Evolutionary conservation across 2,113 vertebrate genomes (phyloP), one percentile per base, ranked within the genome.

Genomic region (Polyodon spathula): DNA sequence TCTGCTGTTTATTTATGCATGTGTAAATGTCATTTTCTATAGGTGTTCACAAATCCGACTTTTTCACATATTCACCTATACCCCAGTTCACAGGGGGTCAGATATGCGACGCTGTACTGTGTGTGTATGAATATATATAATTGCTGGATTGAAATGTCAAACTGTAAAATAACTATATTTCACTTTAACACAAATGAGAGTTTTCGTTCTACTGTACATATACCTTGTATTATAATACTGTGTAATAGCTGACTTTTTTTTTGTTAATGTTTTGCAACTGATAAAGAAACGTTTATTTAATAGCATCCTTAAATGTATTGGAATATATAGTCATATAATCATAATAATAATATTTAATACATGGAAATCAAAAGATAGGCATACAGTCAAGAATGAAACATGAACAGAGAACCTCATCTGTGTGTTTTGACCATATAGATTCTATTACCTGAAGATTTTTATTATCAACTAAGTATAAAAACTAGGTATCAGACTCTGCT

Each of bases 271-370:
- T 71, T 75, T 71, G 71, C 71, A 76, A 71, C 71, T 76, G 76
- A 75, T 73, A 76, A 71, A 67, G 73, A 81, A 69, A 76, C 71
- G 73, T 51, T 76, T 71, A 73, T 70, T 72, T 69, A 67, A 73
- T 74, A 15, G 52, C 46, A 42, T 40, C 8, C 10, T 48, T 40
- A 43, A 16, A 80, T 75, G 78, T 71, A 76, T 79, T 71, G 75
- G 74, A 76, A 75, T 67, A 74, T 63, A 74, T 63, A 69, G 69
- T 68, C 71, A 76, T 76, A 77, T 77, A 77, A 74, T 71, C 75
- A 76, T 78, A 81, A 81, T 81, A 76, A 83, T 67, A 77, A 77
- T 72, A 74, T 75, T 80, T 69, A 66, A 57, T 74, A 80, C 74
- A 69, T 78, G 76, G 77, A 76, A 73, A 73, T 68, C 46, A 60